Conservation (phyloP, 2,113 vertebrate genomes). For the Pachypanchax playfairii region DNA sequence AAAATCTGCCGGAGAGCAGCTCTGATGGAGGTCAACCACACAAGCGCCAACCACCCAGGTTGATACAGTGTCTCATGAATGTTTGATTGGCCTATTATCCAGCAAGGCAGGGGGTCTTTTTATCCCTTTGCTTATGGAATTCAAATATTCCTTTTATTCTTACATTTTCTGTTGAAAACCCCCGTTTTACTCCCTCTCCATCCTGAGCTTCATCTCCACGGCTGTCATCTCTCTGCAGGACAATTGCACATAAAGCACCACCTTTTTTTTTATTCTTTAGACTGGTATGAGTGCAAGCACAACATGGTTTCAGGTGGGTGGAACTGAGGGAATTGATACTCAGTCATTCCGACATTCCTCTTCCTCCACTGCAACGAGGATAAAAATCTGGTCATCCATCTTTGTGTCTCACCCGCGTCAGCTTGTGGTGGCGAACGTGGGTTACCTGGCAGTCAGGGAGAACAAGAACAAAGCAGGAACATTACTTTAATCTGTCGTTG, state of each 20-base stretch:
- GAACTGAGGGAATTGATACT: constrained; percentile 72
- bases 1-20: constrained; percentile 43
- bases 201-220: constrained; percentile 59
- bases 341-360: constrained; percentile 72
- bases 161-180: constrained; percentile 50
- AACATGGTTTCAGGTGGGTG: constrained; percentile 66
- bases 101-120: constrained; percentile 38
- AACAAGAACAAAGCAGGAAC: constrained; percentile 72
- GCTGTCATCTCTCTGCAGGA: constrained; percentile 52
- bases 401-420: constrained; percentile 67
- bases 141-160: constrained; percentile 63
- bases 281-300: constrained; percentile 15
- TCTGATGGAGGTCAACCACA: constrained; percentile 61
- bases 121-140: constrained; percentile 46
- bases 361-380: constrained; percentile 68
- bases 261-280: constrained; percentile 57
- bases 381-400: constrained; percentile 74
- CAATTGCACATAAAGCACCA: constrained; percentile 47
- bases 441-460: constrained; percentile 60
- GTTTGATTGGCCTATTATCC: constrained; percentile 74
- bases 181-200: constrained; percentile 26
- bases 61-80: constrained; percentile 65
- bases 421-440: constrained; percentile 47
- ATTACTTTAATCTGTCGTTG: constrained; percentile 69
- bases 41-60: constrained; percentile 48